Conservation (phyloP, 2,888 invertebrate genomes). For the Patella caerulea region DNA sequence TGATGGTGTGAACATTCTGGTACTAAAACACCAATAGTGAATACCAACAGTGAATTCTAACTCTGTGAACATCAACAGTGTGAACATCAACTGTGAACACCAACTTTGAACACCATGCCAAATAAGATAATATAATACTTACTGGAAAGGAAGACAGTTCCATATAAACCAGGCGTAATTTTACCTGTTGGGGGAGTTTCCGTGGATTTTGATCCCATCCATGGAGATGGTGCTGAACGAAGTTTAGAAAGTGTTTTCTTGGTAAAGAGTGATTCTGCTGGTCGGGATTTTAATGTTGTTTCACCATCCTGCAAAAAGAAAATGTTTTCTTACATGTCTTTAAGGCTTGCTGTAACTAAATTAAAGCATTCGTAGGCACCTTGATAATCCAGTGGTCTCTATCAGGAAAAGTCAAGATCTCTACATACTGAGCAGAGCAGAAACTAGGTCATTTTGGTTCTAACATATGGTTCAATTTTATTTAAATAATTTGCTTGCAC, state of each 20-base stretch:
- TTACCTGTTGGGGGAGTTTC: constrained; percentile 22
- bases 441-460: too few relatives aligned
- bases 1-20: background rate
- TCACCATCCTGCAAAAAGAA: background rate
- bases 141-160: constrained; percentile 35
- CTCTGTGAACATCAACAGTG: constrained; percentile 3
- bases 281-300: background rate
- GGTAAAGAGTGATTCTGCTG: background rate
- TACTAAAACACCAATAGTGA: background rate
- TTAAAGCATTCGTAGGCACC: too few relatives aligned
- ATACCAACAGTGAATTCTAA: background rate
- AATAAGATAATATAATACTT: constrained; percentile 20
- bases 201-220: background rate
- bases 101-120: constrained; percentile 1
- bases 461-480: too few relatives aligned
- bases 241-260: background rate
- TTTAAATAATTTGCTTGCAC: too few relatives aligned
- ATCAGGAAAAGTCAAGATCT: too few relatives aligned
- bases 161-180: constrained; percentile 19
- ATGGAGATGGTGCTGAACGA: constrained; percentile 1
- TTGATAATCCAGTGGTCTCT: too few relatives aligned
- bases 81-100: background rate
- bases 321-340: too few relatives aligned
- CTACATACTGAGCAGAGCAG: too few relatives aligned
- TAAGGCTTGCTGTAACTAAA: too few relatives aligned